Conservation (phyloP, 2,113 vertebrate genomes). For the Sinocyclocheilus maitianheensis region DNA sequence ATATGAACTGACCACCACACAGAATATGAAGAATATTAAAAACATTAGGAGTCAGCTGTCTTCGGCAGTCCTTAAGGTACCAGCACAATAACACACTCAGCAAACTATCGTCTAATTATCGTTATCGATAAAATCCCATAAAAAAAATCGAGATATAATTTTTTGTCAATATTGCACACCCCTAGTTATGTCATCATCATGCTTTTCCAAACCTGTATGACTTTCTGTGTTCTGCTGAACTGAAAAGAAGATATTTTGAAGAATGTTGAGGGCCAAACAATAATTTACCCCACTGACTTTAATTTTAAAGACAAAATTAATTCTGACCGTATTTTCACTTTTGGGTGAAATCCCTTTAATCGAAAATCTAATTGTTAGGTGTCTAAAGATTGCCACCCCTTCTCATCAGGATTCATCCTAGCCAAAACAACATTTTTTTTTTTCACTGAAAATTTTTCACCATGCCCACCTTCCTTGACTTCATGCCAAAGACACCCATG, state of each 20-base stretch:
- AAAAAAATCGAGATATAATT: no score
- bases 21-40: no score
- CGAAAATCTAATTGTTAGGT: background rate
- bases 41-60: no score
- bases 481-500: no score
- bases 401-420: background rate
- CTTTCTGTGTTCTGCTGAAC: background rate
- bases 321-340: background rate
- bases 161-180: no score
- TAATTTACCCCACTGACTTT: background rate
- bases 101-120: no score
- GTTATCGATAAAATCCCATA: no score
- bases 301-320: background rate
- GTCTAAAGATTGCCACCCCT: background rate
- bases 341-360: background rate
- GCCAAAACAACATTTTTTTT: background rate
- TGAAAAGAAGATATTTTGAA: background rate
- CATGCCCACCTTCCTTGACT: background rate
- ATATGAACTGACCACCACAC: no score
- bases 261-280: background rate
- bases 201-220: background rate
- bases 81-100: no score
- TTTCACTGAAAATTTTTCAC: background rate
- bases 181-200: background rate
- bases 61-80: no score